These are phyloP conservation scores for Neomonachus schauinslandi DNA, from an alignment of 2,113 vertebrate genomes.

Conservation along the genomic window DNA sequence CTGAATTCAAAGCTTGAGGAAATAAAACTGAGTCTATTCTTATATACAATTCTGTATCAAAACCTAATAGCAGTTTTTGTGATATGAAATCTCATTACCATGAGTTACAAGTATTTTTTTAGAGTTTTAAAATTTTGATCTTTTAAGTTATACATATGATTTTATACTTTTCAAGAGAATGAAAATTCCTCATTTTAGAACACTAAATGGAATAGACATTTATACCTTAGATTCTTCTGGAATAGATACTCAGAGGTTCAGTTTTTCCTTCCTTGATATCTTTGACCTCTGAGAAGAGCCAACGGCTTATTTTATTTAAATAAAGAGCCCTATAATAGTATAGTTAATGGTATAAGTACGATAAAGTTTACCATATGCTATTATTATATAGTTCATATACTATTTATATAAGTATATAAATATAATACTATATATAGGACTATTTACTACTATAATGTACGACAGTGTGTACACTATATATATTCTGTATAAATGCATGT, in stretches of 20 bases:
- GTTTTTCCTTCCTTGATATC: neutral
- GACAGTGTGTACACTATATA: neutral
- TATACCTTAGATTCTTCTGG: neutral
- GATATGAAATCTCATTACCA: neutral
- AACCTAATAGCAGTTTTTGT: neutral
- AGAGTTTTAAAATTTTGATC: neutral
- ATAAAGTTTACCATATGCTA: neutral
- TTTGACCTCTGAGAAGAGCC: neutral
- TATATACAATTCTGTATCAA: neutral
- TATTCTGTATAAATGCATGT: neutral
- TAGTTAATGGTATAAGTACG: neutral
- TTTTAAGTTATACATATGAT: neutral
- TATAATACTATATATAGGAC: neutral
- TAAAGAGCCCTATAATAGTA: neutral
- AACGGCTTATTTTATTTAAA: neutral
- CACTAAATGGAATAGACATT: neutral
- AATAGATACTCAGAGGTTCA: neutral
- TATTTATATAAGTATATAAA: neutral
- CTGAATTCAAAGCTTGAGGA: neutral
- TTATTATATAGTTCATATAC: neutral
- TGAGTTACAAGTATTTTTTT: neutral
- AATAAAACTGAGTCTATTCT: neutral
- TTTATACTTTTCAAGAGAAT: neutral
- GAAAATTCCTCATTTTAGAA: neutral
- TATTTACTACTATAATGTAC: neutral